phyloP scores from a whole-genome alignment of 2,797 vertebrate species.

The Paramormyrops hopkinsi region DNA sequence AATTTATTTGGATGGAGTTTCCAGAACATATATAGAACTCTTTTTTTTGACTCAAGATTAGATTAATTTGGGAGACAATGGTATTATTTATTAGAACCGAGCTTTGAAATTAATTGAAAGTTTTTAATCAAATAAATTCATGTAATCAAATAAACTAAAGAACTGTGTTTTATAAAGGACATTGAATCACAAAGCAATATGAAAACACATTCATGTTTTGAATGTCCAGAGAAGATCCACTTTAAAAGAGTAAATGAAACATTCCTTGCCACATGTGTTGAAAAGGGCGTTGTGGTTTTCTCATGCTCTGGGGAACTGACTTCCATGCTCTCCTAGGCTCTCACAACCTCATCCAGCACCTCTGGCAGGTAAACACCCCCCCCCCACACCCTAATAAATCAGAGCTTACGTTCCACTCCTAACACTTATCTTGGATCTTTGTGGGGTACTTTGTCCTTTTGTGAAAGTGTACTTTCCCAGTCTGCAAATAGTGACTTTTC shows the following conservation, averaged over 20 bases:
- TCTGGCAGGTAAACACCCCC: slow-evolving; percentile 31
- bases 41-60: background rate
- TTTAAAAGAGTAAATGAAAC: background rate
- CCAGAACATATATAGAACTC: background rate
- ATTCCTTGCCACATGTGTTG: background rate
- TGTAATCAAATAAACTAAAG: background rate
- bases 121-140: background rate
- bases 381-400: slow-evolving; percentile 35
- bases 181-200: background rate
- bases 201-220: background rate
- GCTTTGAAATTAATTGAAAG: background rate
- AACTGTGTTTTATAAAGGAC: background rate
- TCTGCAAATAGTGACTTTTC: background rate
- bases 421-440: background rate
- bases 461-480: background rate
- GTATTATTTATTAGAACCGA: background rate
- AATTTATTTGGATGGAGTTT: background rate
- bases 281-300: slow-evolving; percentile 25
- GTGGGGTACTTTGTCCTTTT: background rate
- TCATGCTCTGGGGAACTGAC: slow-evolving; percentile 50
- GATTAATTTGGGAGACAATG: background rate
- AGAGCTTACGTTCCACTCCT: background rate
- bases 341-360: slow-evolving; percentile 4
- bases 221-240: background rate
- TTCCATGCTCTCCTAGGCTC: slow-evolving; percentile 22